These are phyloP conservation scores for Patella ulyssiponensis DNA, from an alignment of 2,888 invertebrate species.

Conservation along the genomic window DNA sequence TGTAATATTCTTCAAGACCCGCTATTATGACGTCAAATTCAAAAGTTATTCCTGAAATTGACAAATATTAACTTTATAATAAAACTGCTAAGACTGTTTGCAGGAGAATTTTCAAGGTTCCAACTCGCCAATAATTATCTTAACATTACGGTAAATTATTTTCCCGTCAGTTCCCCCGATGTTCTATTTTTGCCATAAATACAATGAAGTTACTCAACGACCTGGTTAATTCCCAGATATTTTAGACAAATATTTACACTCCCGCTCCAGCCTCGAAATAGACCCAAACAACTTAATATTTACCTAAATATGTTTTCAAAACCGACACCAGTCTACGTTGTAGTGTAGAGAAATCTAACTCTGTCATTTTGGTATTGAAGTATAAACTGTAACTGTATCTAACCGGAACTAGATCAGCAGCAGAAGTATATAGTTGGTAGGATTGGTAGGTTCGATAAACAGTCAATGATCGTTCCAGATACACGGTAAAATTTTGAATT, in stretches of 20 bases:
- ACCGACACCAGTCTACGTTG: background rate
- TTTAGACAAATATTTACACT: too few relatives aligned
- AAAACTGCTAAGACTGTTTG: too few relatives aligned
- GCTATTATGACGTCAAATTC: background rate
- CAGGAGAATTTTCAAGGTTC: too few relatives aligned
- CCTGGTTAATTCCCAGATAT: too few relatives aligned
- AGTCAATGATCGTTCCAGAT: background rate
- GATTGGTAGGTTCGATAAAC: background rate
- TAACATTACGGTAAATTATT: too few relatives aligned
- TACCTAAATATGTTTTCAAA: conserved; percentile 9
- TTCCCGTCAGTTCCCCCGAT: too few relatives aligned
- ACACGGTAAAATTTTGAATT: background rate
- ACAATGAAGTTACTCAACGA: too few relatives aligned
- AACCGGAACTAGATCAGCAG: background rate
- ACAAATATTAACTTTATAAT: too few relatives aligned
- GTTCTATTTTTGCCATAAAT: too few relatives aligned
- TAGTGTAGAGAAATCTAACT: background rate
- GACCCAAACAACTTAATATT: background rate
- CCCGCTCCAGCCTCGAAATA: background rate
- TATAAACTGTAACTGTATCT: conserved; percentile 3
- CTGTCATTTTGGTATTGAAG: background rate
- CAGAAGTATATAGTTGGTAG: background rate
- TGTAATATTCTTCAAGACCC: background rate
- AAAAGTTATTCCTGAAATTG: background rate
- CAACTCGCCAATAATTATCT: too few relatives aligned